These are phyloP conservation scores for Ylistrum balloti DNA, from an alignment of 1,140 invertebrate genomes.

Conservation along the genomic window DNA sequence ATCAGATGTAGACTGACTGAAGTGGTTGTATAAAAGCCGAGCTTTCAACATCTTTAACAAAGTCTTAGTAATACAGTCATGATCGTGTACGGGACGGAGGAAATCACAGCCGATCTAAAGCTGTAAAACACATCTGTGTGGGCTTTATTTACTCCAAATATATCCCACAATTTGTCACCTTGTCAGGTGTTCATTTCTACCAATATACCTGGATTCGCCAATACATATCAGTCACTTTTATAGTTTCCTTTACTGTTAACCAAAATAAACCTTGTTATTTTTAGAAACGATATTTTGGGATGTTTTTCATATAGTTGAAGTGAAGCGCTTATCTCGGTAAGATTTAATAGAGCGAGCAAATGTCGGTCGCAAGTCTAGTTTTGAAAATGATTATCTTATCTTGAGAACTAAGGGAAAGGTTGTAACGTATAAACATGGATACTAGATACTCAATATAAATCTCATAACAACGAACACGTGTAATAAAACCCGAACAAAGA, in stretches of 20 bases:
- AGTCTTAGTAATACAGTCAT: too few relatives aligned
- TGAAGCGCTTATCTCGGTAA: neutral
- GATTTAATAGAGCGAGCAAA: neutral
- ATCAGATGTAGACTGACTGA: neutral
- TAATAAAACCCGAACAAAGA: too few relatives aligned
- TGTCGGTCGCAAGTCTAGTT: neutral
- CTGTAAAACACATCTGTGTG: neutral
- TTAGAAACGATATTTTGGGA: conserved; percentile 8
- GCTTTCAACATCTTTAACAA: too few relatives aligned
- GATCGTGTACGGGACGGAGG: neutral
- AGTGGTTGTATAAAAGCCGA: neutral
- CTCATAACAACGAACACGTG: too few relatives aligned
- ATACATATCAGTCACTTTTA: neutral
- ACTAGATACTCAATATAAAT: neutral
- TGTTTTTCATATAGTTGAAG: neutral
- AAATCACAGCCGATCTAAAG: neutral
- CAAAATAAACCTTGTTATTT: neutral
- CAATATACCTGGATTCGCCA: neutral
- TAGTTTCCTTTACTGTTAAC: neutral
- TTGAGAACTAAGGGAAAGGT: neutral
- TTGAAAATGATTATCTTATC: neutral
- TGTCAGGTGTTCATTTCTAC: neutral
- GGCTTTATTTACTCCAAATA: neutral
- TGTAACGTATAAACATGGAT: neutral
- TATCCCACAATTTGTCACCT: neutral